Evolutionary conservation across 2,888 invertebrate species (phyloP).

Genomic region (Tetranychus truncatus): DNA sequence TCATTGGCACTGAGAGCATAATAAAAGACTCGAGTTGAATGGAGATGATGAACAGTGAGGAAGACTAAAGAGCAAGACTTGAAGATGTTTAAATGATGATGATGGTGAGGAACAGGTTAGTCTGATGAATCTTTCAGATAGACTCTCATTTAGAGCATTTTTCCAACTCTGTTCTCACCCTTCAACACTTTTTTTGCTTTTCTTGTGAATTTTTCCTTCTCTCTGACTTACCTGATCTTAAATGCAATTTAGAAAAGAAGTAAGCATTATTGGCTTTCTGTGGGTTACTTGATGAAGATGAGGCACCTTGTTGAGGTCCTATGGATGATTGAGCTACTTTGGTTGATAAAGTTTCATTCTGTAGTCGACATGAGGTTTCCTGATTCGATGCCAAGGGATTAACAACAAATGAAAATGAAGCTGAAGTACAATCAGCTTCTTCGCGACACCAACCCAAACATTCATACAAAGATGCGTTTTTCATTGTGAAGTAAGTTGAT

Average conservation of each 20-base stretch:
- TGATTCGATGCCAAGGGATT: slow-evolving; percentile 79
- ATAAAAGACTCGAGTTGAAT: background rate
- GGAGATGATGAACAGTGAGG: background rate
- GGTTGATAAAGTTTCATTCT: slow-evolving; percentile 75
- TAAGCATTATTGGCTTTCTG: slow-evolving; percentile 71
- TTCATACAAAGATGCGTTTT: slow-evolving; percentile 75
- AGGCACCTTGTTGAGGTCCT: background rate
- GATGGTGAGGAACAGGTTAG: background rate
- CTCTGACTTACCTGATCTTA: slow-evolving; percentile 46
- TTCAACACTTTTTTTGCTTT: background rate
- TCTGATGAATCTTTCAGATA: background rate
- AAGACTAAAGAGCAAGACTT: background rate
- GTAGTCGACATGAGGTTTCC: slow-evolving; percentile 71
- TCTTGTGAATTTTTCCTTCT: background rate
- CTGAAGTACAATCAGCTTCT: slow-evolving; percentile 75
- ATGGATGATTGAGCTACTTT: slow-evolving; percentile 52
- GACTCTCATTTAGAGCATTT: background rate
- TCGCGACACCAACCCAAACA: slow-evolving; percentile 89
- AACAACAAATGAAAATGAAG: slow-evolving; percentile 77
- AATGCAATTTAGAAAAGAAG: slow-evolving; percentile 80
- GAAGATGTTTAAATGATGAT: background rate
- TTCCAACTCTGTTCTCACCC: background rate
- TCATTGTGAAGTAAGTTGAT: slow-evolving; percentile 73
- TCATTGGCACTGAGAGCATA: background rate
- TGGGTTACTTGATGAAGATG: slow-evolving; percentile 36